These are phyloP conservation scores for Mus spretus DNA, from an alignment of 2,797 vertebrate genomes.

Conservation along the genomic window DNA sequence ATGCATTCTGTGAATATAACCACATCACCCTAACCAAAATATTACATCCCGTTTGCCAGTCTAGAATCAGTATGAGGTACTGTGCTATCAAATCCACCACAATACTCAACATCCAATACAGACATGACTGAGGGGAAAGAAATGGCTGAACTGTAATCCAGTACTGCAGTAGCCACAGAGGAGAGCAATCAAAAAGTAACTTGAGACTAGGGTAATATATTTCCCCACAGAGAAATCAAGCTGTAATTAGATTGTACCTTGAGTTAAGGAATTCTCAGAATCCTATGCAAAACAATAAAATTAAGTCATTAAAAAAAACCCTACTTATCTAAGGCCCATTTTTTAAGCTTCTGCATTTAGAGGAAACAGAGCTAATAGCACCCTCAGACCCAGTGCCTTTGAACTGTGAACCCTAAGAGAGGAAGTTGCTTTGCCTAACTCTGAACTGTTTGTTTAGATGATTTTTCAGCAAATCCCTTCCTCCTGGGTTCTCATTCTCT, in stretches of 20 bases:
- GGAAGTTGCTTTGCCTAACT: background rate
- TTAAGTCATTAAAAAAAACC: constrained; percentile 70
- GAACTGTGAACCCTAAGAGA: background rate
- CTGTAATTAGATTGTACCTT: constrained; percentile 67
- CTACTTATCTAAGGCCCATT: constrained; percentile 7
- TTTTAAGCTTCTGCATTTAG: background rate
- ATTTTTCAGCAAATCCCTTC: background rate
- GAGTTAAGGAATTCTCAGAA: constrained; percentile 64
- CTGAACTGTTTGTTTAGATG: background rate
- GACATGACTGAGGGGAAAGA: background rate
- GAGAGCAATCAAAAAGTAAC: constrained; percentile 63
- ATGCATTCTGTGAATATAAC: background rate
- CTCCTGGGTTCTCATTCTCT: background rate
- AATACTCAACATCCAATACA: background rate
- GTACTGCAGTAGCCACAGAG: background rate
- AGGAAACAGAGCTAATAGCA: background rate
- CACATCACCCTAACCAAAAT: too few relatives aligned
- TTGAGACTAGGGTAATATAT: constrained; percentile 35
- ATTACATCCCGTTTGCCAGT: background rate
- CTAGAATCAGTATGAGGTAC: constrained; percentile 1
- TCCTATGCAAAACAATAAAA: constrained; percentile 43
- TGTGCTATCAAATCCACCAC: background rate
- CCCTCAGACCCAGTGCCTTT: background rate
- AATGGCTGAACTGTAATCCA: background rate
- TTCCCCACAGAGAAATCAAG: constrained; percentile 69